Percentiles rank a stretch among this genome's conserved stretches.
These are phyloP conservation scores for Myodes glareolus DNA, from an alignment of 2,113 vertebrate species.

Conservation along the genomic window DNA sequence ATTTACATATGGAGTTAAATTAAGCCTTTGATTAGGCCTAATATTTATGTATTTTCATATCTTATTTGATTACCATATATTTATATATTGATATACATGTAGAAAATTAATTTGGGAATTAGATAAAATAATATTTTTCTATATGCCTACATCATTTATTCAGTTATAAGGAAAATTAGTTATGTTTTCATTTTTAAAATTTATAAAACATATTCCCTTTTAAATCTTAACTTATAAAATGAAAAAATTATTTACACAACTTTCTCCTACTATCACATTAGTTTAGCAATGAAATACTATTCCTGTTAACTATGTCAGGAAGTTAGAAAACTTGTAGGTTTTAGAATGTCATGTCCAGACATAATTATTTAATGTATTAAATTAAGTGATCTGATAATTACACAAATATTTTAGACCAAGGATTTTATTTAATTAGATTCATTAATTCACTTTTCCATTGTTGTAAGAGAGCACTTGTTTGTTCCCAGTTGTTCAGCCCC, in stretches of 20 bases:
- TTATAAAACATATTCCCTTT: background rate
- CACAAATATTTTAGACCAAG: background rate
- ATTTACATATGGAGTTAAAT: background rate
- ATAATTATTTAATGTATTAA: constrained; percentile 22
- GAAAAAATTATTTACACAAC: background rate
- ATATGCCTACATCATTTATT: background rate
- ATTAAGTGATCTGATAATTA: background rate
- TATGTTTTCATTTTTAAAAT: background rate
- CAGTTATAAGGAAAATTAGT: background rate
- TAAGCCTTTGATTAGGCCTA: constrained; percentile 37
- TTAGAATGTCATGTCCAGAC: background rate
- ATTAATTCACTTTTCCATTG: background rate
- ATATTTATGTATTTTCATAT: constrained; percentile 44
- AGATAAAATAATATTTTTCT: constrained; percentile 38
- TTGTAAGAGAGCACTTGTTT: too few species aligned
- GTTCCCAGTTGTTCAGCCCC: too few species aligned
- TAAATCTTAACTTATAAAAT: constrained; percentile 13
- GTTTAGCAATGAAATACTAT: background rate
- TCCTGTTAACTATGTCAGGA: background rate
- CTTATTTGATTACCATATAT: constrained; percentile 29
- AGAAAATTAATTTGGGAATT: constrained; percentile 28
- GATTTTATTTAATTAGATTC: background rate
- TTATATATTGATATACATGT: constrained; percentile 13
- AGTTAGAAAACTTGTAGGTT: background rate
- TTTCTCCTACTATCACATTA: background rate